These are phyloP conservation scores for Nanorana parkeri DNA, from an alignment of 2,113 vertebrate species.

Conservation along the genomic window DNA sequence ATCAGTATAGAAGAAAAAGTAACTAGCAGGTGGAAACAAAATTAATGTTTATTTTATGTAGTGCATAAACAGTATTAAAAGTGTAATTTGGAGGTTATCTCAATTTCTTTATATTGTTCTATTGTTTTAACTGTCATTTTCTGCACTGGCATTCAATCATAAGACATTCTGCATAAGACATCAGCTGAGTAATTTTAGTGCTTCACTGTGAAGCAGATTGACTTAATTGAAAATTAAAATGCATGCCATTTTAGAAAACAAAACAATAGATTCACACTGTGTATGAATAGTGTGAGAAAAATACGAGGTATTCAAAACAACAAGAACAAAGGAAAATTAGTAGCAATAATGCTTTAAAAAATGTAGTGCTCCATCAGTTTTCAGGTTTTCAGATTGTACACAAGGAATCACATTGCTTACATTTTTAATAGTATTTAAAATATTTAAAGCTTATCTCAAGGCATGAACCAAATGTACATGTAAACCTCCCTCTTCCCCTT, in stretches of 20 bases:
- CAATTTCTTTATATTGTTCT: slow-evolving; percentile 41
- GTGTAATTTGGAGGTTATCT: slow-evolving; percentile 30
- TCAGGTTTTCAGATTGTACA: too few relatives aligned
- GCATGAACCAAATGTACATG: too few relatives aligned
- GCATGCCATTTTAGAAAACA: slow-evolving; percentile 4
- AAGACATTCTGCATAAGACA: background rate
- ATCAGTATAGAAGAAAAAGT: background rate
- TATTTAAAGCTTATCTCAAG: too few relatives aligned
- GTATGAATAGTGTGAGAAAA: background rate
- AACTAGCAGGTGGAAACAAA: slow-evolving; percentile 11
- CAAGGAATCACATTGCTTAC: too few relatives aligned
- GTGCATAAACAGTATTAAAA: background rate
- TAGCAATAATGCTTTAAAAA: background rate
- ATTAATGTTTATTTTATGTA: background rate
- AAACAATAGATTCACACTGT: background rate
- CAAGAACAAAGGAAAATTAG: slow-evolving; percentile 2
- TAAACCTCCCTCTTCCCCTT: too few relatives aligned
- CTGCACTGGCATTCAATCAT: background rate
- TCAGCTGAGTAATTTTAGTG: slow-evolving; percentile 4
- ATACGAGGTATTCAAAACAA: too few relatives aligned
- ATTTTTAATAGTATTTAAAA: too few relatives aligned
- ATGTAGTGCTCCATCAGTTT: too few relatives aligned
- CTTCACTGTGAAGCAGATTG: slow-evolving; percentile 2
- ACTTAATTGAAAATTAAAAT: slow-evolving; percentile 9
- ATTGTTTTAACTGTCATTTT: slow-evolving; percentile 3